Percentiles rank a stretch among this genome's conserved stretches.
Conservation (phyloP, 2,888 invertebrate species). For the Trissolcus japonicus region DNA sequence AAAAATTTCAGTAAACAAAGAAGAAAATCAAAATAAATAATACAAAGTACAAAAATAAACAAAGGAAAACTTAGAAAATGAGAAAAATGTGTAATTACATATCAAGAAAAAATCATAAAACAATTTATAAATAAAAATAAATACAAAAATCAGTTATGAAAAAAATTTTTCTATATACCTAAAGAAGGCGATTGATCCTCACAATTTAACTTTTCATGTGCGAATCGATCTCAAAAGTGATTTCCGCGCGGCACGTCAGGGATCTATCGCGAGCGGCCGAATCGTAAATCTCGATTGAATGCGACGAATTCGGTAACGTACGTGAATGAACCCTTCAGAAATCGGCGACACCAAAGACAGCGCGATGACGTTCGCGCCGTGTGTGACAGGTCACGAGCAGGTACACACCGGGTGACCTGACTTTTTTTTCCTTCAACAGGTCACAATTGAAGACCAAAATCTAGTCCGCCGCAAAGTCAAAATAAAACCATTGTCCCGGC, state of each 20-base stretch:
- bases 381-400: constrained; percentile 37
- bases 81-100: no score
- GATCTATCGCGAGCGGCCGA: constrained; percentile 38
- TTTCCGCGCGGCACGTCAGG: constrained; percentile 7
- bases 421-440: constrained; percentile 21
- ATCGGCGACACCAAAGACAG: constrained; percentile 67
- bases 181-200: background rate
- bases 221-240: constrained; percentile 14
- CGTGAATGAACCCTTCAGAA: constrained; percentile 64
- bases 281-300: constrained; percentile 68
- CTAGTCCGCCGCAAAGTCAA: constrained; percentile 69
- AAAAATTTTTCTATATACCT: no score
- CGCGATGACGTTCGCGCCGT: constrained; percentile 33
- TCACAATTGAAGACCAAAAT: constrained; percentile 54
- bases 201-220: background rate
- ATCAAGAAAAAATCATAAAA: no score
- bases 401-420: constrained; percentile 24
- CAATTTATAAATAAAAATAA: no score
- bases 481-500: constrained; percentile 71
- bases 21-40: no score
- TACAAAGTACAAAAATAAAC: no score
- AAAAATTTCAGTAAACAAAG: no score
- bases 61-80: no score
- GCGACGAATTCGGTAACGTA: constrained; percentile 63
- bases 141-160: no score